These are phyloP conservation scores for Heloderma charlesbogerti DNA, from an alignment of 2,113 vertebrate species.

Conservation along the genomic window DNA sequence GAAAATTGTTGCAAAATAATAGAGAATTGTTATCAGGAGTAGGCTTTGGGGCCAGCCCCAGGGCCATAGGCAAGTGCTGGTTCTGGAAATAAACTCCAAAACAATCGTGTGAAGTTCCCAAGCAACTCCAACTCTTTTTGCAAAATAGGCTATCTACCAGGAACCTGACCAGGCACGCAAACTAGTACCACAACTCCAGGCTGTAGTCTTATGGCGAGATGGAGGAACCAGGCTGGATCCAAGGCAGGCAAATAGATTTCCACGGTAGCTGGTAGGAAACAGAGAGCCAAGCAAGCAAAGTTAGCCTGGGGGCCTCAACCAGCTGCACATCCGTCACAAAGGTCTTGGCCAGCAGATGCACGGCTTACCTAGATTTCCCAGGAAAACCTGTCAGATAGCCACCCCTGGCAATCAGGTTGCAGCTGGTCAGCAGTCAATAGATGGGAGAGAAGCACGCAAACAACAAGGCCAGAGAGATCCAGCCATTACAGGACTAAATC, in stretches of 20 bases:
- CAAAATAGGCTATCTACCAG: background rate
- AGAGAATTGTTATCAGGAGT: conserved; percentile 28
- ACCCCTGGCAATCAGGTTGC: background rate
- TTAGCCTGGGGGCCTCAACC: background rate
- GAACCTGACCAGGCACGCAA: background rate
- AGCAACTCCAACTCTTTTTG: background rate
- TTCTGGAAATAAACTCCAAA: background rate
- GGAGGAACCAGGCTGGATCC: no score
- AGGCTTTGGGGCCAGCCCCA: conserved; percentile 31
- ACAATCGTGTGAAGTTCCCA: background rate
- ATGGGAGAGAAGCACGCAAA: background rate
- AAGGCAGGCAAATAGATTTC: background rate
- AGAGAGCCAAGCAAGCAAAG: background rate
- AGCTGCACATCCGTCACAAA: background rate
- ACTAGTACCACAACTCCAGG: background rate
- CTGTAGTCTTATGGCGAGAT: background rate
- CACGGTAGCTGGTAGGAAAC: background rate
- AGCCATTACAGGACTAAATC: background rate
- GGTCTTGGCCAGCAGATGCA: background rate
- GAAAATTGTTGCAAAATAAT: conserved; percentile 8
- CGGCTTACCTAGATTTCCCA: background rate
- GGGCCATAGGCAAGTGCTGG: conserved; percentile 28
- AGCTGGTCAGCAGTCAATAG: background rate
- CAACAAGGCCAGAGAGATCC: background rate
- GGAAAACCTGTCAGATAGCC: background rate